Evolutionary conservation across 2,888 invertebrate genomes (phyloP).

Genomic region (Calameuta idolon): DNA sequence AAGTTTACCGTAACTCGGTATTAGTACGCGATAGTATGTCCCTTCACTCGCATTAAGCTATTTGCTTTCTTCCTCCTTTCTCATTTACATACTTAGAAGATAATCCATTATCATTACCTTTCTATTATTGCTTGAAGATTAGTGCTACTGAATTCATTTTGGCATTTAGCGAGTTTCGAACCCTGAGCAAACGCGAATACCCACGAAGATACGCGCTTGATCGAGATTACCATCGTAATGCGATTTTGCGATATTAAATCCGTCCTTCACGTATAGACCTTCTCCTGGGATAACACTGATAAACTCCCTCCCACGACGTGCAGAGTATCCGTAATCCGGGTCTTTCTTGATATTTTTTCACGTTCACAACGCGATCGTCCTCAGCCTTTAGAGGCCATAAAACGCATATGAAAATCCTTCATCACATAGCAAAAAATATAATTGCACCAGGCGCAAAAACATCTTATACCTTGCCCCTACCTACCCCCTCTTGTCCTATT

Average conservation of each 20-base stretch:
- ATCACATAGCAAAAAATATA: not conserved
- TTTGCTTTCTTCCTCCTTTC: constrained; percentile 11
- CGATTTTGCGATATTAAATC: constrained; percentile 1
- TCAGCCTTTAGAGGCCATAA: not conserved
- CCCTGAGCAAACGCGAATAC: constrained; percentile 53
- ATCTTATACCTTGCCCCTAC: not conserved
- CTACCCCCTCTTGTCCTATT: not conserved
- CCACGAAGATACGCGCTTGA: constrained; percentile 40
- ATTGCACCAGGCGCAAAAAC: constrained; percentile 1
- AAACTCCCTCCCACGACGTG: not conserved
- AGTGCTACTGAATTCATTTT: constrained; percentile 61
- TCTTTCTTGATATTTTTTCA: not conserved
- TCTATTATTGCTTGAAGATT: constrained; percentile 64
- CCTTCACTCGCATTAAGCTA: constrained; percentile 36
- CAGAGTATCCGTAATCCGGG: not conserved
- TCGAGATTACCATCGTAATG: constrained; percentile 21
- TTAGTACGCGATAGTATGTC: constrained; percentile 39
- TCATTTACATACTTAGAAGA: constrained; percentile 34
- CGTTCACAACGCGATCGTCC: not conserved
- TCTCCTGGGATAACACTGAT: not conserved
- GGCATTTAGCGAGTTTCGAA: constrained; percentile 61
- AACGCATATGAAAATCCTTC: constrained; percentile 6
- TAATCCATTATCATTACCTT: constrained; percentile 37
- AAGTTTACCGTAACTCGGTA: constrained; percentile 38
- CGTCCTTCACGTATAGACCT: not conserved